Base-by-base conservation (phyloP, 2,113 vertebrate genomes). In the Crocuta crocuta region DNA sequence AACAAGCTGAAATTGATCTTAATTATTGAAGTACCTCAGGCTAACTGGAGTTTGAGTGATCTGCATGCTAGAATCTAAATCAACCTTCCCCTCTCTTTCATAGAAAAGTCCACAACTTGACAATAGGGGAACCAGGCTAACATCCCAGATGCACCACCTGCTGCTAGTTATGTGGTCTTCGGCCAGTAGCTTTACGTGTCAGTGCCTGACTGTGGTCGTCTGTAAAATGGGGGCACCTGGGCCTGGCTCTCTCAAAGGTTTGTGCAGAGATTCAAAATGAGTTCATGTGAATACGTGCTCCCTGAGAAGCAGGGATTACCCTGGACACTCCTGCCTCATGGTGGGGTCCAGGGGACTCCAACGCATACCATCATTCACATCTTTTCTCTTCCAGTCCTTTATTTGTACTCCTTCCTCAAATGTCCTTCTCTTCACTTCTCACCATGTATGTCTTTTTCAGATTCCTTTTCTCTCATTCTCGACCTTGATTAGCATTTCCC, bases 1-100 rank as follows among this genome's bases (percentile, higher is more conserved):
- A 95, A 66, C 83, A 98, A 98, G 85, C 74, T 66, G 61, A 15
- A 95, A 73, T 61, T 92, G 89, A 93, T 87, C 70, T 89, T 90
- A 84, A 84, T 50, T 76, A 95, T 74, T 10, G 39, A 88, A 97
- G 26, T 35, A 26, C 43, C 76, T 28, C 53, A 78, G 83, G 86
- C 83, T 90, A 90, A 73, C 65, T 63, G 16, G 66, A 39, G 19
- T 92, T 80, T 1, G 10, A 87, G 76, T 81, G 61, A 68, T 50
- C 31, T 43, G 55, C 33, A 31, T 76, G 19, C 61, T 53, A n/a
- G 55, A 89, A 65, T 93, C 66, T 28, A 80, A 63, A 35, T 53
- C 24, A 23, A 23, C 61, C 48, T 96, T 81, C 50, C 35, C 78
- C 61, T 81, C 12, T 23, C n/a, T 73, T 28, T n/a, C 26, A 35